Base-by-base conservation (phyloP, 2,888 invertebrate genomes). In the Euclidia mi region DNA sequence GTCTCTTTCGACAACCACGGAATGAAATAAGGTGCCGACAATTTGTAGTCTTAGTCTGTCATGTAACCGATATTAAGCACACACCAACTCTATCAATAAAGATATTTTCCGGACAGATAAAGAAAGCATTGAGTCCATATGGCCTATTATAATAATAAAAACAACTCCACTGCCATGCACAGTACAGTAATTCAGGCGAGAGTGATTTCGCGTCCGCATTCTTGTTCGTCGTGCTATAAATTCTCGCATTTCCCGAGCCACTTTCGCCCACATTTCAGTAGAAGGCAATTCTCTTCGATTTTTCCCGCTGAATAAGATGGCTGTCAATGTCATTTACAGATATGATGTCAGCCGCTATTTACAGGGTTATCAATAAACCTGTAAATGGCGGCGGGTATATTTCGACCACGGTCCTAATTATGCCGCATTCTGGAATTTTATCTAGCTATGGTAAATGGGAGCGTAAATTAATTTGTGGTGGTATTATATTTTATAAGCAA, bases 221-320 rank as follows among this genome's bases (percentile, higher is more conserved):
- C 18, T 20, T 18, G 18, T 11, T 6, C n/a, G 4, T 17, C 3
- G 18, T 18, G 4, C 18, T 17, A 18, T 10, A 20, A n/a, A 18
- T 34, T 18, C 18, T 18, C 18, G 20, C 10, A 40, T 20, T 25
- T 25, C 40, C 14, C 20, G 25, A 20, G 12, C 4, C 25, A 40
- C 12, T 40, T 20, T 40, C 0, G 12, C 2, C 25, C 10, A 35
- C 15, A n/a, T 12, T 32, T 31, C 14, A 44, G 44, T 34, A 51
- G 43, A 37, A 69, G 65, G 56, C 56, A 41, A 58, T 63, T 51
- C 43, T 56, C 46, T 49, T 69, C 52, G 49, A 69, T 56, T 35
- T 64, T 67, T 59, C 38, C n/a, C 70, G 40, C 59, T 67, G 70
- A 67, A 67, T 69, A 10, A 67, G 67, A 69, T 17, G 43, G 67